Base-by-base conservation (phyloP, 2,113 vertebrate species). In the Salvator merianae region DNA sequence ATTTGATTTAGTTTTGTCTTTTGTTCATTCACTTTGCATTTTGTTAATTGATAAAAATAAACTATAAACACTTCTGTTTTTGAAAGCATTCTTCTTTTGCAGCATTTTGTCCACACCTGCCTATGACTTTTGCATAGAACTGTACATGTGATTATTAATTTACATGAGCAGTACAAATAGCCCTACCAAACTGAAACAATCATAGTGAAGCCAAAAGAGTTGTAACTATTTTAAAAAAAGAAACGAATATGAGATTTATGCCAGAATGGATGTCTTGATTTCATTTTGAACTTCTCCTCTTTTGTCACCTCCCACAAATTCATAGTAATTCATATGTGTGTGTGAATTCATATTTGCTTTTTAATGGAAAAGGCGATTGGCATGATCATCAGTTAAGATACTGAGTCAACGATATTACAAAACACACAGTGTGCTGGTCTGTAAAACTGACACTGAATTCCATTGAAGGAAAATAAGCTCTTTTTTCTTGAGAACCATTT, bases 401-500 rank as follows among this genome's bases (percentile, higher is more conserved):
- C 24, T 30, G 84, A 75, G 83, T 72, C 65, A 90, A 87, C 82
- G 86, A 36, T 81, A 85, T 68, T 84, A 84, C 85, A 90, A 83
- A 92, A 91, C 82, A 90, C 4, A 70, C 69, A 91, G 7, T 68
- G 80, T 62, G 53, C 59, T 87, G 88, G 63, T 84, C 47, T 7
- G 91, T 81, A 89, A 86, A 92, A 91, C 84, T 89, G 90, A 87
- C 85, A 91, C 69, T 88, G 59, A 88, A 90, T 91, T 90, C 71
- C 87, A 91, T 47, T 86, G 90, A 91, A 84, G 79, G 87, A 90
- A 70, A 91, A 89, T 84, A 86, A 85, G 26, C n/a, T 69, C 14
- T 97, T 98, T 97, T 98, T 98, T 98, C 94, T 79, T 79, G 86
- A 97, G 96, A 97, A 97, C 5, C 93, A 89, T 84, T 96, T 95